A percentile compares a stretch with the other conserved stretches of the same genome.
Conservation (phyloP, 2,113 vertebrate genomes). For the Chlamydotis undulata region DNA sequence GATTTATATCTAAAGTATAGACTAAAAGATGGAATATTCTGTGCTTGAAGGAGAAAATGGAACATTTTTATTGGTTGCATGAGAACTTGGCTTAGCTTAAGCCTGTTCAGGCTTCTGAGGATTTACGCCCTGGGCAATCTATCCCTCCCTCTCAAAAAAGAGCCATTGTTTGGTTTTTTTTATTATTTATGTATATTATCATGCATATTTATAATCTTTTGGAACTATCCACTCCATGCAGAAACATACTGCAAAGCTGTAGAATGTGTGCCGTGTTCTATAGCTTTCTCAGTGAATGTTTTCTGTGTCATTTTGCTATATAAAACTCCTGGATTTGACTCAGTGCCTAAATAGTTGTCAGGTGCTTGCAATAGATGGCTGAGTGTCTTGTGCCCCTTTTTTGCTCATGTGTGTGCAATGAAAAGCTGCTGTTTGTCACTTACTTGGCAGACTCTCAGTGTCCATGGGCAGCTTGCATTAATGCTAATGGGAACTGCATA, state of each 20-base stretch:
- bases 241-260: neutral
- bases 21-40: neutral
- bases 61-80: neutral
- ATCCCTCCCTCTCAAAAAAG: neutral
- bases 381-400: conserved; percentile 5
- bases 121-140: neutral
- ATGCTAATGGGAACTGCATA: neutral
- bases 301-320: neutral
- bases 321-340: conserved; percentile 32
- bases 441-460: conserved; percentile 25
- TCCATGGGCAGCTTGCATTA: neutral
- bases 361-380: conserved; percentile 15
- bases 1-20: neutral
- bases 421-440: conserved; percentile 51
- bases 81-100: neutral
- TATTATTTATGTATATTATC: conserved; percentile 6
- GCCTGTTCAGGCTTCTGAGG: neutral
- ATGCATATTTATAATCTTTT: neutral
- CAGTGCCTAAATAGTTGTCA: conserved; percentile 38
- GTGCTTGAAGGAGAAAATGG: neutral
- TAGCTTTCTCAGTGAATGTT: neutral
- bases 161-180: neutral
- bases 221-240: neutral
- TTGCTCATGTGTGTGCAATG: neutral
- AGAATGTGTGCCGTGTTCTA: neutral